Evolutionary conservation across 2,888 invertebrate genomes (phyloP).

Genomic region (Pherbina coryleti): DNA sequence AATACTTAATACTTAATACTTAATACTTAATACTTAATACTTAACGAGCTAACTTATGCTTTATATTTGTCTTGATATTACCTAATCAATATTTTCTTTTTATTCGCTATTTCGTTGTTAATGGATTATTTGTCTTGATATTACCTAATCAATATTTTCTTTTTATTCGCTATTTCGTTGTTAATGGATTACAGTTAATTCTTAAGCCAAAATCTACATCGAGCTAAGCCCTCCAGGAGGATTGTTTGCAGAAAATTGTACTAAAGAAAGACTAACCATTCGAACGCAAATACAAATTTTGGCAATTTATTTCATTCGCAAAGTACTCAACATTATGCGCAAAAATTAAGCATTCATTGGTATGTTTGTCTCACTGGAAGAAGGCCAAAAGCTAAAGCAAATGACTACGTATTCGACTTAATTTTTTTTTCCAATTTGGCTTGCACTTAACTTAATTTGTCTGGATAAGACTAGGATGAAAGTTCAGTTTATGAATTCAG

Average conservation of each 20-base stretch:
- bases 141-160: no score
- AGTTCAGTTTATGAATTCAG: neutral
- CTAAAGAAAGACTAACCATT: neutral
- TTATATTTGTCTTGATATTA: no score
- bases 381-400: conserved; percentile 20
- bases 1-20: no score
- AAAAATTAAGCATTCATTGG: conserved; percentile 35
- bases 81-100: no score
- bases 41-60: no score
- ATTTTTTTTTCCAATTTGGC: neutral
- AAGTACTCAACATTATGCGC: conserved; percentile 11
- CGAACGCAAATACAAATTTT: neutral
- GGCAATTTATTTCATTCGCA: neutral
- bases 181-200: no score
- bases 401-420: neutral
- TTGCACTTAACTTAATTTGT: conserved; percentile 23
- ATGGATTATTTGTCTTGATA: no score
- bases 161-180: no score
- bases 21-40: no score
- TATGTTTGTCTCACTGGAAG: conserved; percentile 33
- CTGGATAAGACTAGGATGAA: neutral
- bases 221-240: no score
- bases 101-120: no score
- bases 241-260: neutral
- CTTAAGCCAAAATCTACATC: no score